These are phyloP conservation scores for Epinephelus fuscoguttatus DNA, from an alignment of 2,113 vertebrate genomes.

Conservation along the genomic window DNA sequence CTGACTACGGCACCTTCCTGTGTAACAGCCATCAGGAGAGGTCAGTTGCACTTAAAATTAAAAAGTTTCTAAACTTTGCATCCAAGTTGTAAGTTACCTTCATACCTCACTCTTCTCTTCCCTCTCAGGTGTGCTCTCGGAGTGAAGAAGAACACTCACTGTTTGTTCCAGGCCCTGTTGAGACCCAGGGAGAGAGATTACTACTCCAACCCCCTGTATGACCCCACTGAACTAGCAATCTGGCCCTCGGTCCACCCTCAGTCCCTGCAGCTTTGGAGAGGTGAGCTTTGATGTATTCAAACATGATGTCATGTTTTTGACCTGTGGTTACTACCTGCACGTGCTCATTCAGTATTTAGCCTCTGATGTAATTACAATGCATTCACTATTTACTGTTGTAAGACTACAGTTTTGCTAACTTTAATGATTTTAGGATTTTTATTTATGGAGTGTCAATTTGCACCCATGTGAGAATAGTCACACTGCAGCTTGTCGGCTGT, in stretches of 20 bases:
- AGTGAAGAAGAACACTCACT: constrained; percentile 87
- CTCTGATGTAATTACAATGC: neutral
- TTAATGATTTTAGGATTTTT: neutral
- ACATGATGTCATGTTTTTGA: neutral
- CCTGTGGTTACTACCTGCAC: neutral
- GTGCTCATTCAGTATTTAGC: neutral
- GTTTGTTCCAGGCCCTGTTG: constrained; percentile 87
- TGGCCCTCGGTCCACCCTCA: constrained; percentile 92
- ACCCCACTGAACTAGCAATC: constrained; percentile 83
- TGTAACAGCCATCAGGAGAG: constrained; percentile 90
- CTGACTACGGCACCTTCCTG: constrained; percentile 90
- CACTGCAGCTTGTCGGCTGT: too few species aligned
- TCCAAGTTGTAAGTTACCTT: neutral
- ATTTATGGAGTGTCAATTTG: neutral
- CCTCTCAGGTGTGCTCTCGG: constrained; percentile 81
- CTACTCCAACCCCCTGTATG: constrained; percentile 86
- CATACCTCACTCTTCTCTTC: neutral
- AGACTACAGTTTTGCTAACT: neutral
- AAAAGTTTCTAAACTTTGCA: neutral
- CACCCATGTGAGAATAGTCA: too few species aligned
- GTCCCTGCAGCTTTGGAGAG: constrained; percentile 90
- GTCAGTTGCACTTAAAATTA: constrained; percentile 51
- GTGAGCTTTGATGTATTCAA: constrained; percentile 68
- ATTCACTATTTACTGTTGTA: neutral
- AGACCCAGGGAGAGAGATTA: constrained; percentile 68